Evolutionary conservation across 1,140 invertebrate genomes (phyloP), one percentile per base, ranked within the genome.

Genomic region (Latrodectus geometricus): DNA sequence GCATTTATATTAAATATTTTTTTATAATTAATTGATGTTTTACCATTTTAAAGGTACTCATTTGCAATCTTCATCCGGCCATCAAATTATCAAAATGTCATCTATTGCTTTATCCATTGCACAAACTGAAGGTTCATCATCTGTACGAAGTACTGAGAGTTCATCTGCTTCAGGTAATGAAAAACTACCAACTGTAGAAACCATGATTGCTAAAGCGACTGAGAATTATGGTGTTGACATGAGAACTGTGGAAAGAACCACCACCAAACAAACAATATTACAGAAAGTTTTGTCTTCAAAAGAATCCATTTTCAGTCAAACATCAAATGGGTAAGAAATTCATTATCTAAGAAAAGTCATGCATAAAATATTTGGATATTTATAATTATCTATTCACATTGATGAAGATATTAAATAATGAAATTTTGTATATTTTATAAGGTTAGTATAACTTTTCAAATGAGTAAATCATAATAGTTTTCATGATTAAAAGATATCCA

Each of bases 191-290:
- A 14, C 83, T 21, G 83, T 86, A 1, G 23, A 17, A 48, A 56
- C 83, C 9, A 86, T 86, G 83, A 21, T 86, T 20, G 83, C 83
- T 15, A 78, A 78, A 20, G 83, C 83, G 4, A 61, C 75, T 21
- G 83, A 86, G 50, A 86, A 78, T 65, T 86, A 86, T 78, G 83
- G 75, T 14, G 66, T 86, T 4, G 83, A 86, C n/a, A 72, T 86
- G 83, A 70, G 83, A 65, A 86, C 66, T 23, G 52, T 86, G 11
- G 56, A 12, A 52, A 50, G 23, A 65, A 61, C 61, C 50, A 70
- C 23, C 56, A 48, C 75, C 11, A 48, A 74, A 54, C 23, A 49
- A 77, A 72, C 83, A 65, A 70, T 78, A 7, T 49, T 78, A 1
- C 20, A 86, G 20, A 65, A 86, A 61, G 75, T 73, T 9, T 48